Evolutionary conservation across 2,888 invertebrate species (phyloP), one percentile per base, ranked within the genome.

Genomic region (Gari tellinella): DNA sequence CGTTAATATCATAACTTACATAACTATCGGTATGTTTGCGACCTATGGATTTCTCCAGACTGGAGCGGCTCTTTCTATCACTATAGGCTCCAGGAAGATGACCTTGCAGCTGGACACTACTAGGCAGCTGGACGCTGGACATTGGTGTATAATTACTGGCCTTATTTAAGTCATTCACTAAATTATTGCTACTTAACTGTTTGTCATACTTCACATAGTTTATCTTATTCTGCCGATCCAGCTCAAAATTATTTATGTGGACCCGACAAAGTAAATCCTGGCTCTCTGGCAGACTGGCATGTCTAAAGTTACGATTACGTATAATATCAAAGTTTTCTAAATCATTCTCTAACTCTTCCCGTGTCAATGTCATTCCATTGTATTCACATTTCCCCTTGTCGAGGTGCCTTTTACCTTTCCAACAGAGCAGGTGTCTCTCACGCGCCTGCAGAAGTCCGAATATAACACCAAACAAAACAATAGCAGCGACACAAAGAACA

Each of bases 371-470:
- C 40, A 88, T 83, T 31, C 86, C 88, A 66, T 84, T 82, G 60
- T 85, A 86, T 51, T 86, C 80, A 31, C 86, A 85, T 63, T 87
- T 86, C 4, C 75, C 72, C 40, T 76, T 72, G 40, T 85, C 86
- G 25, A 70, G 66, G 51, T 72, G 72, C 31, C 80, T 64, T 65
- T 88, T 88, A 26, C 77, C 83, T 55, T 81, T 80, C 86, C 87
- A 88, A 68, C 88, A 88, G 53, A 88, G 75, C 37, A 85, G 70
- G 19, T 80, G 81, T 25, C 84, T 74, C 53, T 87, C 86, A 26
- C 87, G 57, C 7, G 87, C 88, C 72, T 88, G 88, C 49, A 88
- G 63, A 52, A 87, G 72, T 58, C 83, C 86, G 68, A 87, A 88
- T 52, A 86, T 81, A 53, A 88, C 84, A 62, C 83, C 85, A 67